phyloP scores from a whole-genome alignment of 1,140 invertebrate genomes.

The Microplitis mediator region DNA sequence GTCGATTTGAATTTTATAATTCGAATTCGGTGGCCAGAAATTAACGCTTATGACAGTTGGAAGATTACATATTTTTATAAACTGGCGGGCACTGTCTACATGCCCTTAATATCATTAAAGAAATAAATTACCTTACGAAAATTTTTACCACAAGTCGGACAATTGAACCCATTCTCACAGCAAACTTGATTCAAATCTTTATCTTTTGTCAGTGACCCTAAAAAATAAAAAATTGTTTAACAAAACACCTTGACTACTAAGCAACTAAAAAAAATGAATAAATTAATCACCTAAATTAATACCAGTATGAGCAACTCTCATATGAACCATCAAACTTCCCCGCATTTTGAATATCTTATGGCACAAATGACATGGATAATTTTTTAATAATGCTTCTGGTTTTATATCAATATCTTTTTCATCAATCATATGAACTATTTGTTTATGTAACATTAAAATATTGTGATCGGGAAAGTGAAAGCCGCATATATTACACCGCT shows the following conservation, averaged over 20 bases:
- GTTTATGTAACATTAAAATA: conserved; percentile 75
- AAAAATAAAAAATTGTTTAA: conserved; percentile 10
- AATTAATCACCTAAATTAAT: conserved; percentile 48
- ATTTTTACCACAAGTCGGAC: conserved; percentile 60
- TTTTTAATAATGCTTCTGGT: conserved; percentile 51
- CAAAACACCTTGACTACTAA: conserved; percentile 11
- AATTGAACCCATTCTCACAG: conserved; percentile 52
- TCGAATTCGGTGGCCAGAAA: no score
- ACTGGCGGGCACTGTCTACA: no score
- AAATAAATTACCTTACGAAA: conserved; percentile 60
- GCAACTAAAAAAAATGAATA: not conserved
- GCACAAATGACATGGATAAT: conserved; percentile 78
- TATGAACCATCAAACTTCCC: conserved; percentile 81
- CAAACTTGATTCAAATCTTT: conserved; percentile 41
- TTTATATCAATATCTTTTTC: conserved; percentile 55
- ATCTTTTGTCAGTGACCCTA: conserved; percentile 45
- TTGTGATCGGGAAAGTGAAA: conserved; percentile 73
- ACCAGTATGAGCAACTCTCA: conserved; percentile 76
- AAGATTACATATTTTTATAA: no score
- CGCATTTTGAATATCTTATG: conserved; percentile 80
- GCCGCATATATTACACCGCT: conserved; percentile 73
- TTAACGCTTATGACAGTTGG: no score
- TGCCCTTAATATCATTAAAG: no score
- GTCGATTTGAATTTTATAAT: no score
- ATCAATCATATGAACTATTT: conserved; percentile 72